These are phyloP conservation scores for Protonemura montana DNA, from an alignment of 2,888 invertebrate species.

Conservation along the genomic window DNA sequence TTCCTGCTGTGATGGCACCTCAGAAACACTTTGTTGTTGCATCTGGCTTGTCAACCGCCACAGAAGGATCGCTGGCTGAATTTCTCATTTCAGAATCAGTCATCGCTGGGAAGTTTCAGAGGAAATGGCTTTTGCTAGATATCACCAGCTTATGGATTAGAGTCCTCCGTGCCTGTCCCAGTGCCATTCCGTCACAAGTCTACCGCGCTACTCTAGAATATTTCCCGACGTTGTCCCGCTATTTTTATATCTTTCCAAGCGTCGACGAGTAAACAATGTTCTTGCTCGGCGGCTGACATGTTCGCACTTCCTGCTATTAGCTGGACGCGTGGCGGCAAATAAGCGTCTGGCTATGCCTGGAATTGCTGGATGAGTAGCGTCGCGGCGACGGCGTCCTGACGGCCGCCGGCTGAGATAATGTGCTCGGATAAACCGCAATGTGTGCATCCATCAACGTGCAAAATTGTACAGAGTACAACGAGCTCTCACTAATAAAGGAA, in stretches of 20 bases:
- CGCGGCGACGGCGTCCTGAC: not conserved
- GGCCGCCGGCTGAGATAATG: too few species aligned
- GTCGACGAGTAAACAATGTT: not conserved
- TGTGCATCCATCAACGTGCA: too few species aligned
- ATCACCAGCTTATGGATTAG: not conserved
- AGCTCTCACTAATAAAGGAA: not conserved
- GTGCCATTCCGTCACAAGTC: too few species aligned
- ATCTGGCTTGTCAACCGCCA: not conserved
- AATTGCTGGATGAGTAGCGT: not conserved
- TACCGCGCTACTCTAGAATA: not conserved
- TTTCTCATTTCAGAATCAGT: not conserved
- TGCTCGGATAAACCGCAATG: too few species aligned
- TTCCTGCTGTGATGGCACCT: not conserved
- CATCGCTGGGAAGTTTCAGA: not conserved
- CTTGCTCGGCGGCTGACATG: not conserved
- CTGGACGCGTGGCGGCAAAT: not conserved
- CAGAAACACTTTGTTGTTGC: not conserved
- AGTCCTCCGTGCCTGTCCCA: too few species aligned
- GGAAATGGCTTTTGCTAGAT: not conserved
- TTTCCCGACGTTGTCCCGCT: not conserved
- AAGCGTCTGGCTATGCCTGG: not conserved
- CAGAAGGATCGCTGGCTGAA: not conserved
- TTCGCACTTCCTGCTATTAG: not conserved
- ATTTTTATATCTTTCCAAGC: not conserved
- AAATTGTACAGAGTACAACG: too few species aligned